phyloP scores from a whole-genome alignment of 2,888 invertebrate species.

The Nomada lathburiana region DNA sequence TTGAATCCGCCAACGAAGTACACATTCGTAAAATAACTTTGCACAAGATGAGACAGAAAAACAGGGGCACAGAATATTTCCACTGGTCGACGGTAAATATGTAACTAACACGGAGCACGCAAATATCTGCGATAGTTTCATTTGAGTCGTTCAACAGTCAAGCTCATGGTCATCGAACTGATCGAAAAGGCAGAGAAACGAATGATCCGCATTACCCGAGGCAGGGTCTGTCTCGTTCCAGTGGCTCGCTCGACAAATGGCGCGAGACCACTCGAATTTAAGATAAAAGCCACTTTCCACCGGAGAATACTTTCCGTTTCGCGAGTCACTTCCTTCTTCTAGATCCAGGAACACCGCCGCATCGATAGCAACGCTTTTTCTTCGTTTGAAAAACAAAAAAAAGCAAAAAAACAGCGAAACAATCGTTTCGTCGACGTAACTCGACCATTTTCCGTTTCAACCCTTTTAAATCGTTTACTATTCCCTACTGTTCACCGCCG shows the following conservation, averaged over 20 bases:
- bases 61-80: too few relatives aligned
- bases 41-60: too few relatives aligned
- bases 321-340: slow-evolving; percentile 42
- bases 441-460: neutral
- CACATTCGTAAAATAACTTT: too few relatives aligned
- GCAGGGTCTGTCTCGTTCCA: slow-evolving; percentile 34
- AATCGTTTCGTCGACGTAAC: neutral
- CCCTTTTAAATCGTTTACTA: neutral
- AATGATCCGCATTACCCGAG: slow-evolving; percentile 11
- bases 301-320: slow-evolving; percentile 52
- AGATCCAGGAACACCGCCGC: neutral
- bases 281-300: slow-evolving; percentile 62
- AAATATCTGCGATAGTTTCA: neutral
- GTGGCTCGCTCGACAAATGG: slow-evolving; percentile 52
- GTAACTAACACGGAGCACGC: too few relatives aligned
- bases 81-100: too few relatives aligned
- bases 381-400: too few relatives aligned
- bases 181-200: neutral
- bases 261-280: slow-evolving; percentile 57
- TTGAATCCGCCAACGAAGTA: too few relatives aligned
- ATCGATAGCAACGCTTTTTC: neutral
- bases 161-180: slow-evolving; percentile 49
- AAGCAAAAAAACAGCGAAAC: too few relatives aligned
- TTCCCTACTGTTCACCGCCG: neutral
- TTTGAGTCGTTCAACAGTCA: slow-evolving; percentile 9